Evolutionary conservation across 2,113 vertebrate genomes (phyloP).

Genomic region (Labrus mixtus): DNA sequence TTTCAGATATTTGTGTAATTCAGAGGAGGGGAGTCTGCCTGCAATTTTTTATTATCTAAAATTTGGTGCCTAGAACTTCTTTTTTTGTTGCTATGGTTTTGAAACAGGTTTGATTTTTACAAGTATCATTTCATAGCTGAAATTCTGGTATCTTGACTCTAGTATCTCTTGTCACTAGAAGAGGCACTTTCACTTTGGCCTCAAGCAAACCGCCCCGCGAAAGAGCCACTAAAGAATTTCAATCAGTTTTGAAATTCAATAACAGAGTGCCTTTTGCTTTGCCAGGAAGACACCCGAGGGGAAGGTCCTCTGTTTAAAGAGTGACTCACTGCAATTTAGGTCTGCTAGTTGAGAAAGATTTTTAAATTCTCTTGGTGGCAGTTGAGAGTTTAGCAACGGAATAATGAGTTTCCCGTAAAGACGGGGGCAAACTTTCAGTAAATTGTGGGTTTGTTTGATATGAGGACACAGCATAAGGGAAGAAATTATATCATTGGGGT

Average conservation of each 20-base stretch:
- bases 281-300: not conserved
- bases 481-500: not conserved
- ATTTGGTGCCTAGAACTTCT: too few relatives aligned
- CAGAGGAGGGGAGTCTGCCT: too few relatives aligned
- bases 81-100: too few relatives aligned
- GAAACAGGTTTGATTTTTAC: too few relatives aligned
- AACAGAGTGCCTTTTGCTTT: not conserved
- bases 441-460: not conserved
- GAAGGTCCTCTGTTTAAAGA: not conserved
- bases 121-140: too few relatives aligned
- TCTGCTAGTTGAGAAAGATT: not conserved
- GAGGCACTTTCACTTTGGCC: not conserved
- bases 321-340: not conserved
- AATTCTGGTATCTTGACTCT: too few relatives aligned
- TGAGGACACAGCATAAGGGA: constrained; percentile 1
- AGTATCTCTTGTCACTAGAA: not conserved
- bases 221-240: not conserved
- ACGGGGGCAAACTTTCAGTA: not conserved
- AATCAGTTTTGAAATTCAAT: not conserved
- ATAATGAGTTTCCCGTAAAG: constrained; percentile 8
- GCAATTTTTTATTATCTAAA: too few relatives aligned
- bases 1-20: too few relatives aligned
- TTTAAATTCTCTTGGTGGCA: not conserved
- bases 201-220: not conserved
- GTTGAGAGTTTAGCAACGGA: not conserved